phyloP scores from a whole-genome alignment of 2,888 invertebrate genomes.

The Melipona beecheii region DNA sequence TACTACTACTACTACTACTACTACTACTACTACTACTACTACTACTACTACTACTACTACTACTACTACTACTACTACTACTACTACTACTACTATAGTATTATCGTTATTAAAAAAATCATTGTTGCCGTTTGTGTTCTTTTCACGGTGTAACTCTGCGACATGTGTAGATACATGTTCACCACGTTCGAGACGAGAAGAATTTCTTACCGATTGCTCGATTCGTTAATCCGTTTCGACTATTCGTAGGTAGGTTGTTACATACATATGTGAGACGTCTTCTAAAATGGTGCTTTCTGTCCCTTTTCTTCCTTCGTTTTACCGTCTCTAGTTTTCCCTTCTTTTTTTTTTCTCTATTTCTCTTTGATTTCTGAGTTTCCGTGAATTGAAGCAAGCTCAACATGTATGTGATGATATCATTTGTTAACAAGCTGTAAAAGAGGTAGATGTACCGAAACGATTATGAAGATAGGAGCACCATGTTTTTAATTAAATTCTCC shows the following conservation, averaged over 20 bases:
- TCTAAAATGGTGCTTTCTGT: conserved; percentile 67
- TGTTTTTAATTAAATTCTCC: conserved; percentile 66
- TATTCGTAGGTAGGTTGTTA: conserved; percentile 40
- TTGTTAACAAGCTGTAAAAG: conserved; percentile 12
- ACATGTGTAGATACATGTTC: conserved; percentile 4
- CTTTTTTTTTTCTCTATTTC: not conserved
- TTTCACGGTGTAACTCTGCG: conserved; percentile 46
- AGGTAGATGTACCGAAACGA: conserved; percentile 30
- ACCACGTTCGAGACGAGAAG: conserved; percentile 20
- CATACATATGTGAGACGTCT: conserved; percentile 31
- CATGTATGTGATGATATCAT: conserved; percentile 13
- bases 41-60: fast-evolving
- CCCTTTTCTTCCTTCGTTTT: conserved; percentile 1
- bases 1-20: not conserved
- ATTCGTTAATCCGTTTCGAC: not conserved
- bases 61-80: not conserved
- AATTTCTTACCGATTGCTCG: not conserved
- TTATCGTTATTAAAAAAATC: conserved; percentile 15
- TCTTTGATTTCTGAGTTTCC: conserved; percentile 20
- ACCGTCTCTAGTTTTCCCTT: not conserved
- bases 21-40: not conserved
- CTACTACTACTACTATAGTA: fast-evolving
- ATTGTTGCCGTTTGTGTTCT: conserved; percentile 69
- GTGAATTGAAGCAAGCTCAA: conserved; percentile 9
- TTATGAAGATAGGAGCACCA: conserved; percentile 52